These are phyloP conservation scores for Conus canariensis DNA, from an alignment of 2,888 invertebrate species.

Conservation along the genomic window DNA sequence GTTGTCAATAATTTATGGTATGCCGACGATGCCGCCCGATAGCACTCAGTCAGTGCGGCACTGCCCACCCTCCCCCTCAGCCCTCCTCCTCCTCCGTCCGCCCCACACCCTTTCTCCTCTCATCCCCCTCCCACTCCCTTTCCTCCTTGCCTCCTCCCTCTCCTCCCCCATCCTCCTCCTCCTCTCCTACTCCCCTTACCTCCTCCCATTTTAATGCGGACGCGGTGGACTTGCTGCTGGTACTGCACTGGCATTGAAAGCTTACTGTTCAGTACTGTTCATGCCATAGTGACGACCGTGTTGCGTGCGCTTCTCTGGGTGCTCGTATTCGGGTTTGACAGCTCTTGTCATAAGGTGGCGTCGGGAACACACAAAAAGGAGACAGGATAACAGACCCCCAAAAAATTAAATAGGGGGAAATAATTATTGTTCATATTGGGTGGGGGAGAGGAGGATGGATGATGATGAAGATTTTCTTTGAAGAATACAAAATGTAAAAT, in stretches of 20 bases:
- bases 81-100: not conserved
- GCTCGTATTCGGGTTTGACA: too few species aligned
- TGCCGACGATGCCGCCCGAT: constrained; percentile 33
- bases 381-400: too few species aligned
- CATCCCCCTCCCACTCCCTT: not conserved
- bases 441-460: too few species aligned
- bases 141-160: not conserved
- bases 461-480: too few species aligned
- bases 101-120: not conserved
- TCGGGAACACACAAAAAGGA: too few species aligned
- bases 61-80: not conserved
- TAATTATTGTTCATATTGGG: too few species aligned
- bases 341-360: too few species aligned
- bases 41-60: not conserved
- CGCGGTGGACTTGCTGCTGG: not conserved
- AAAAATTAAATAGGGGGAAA: too few species aligned
- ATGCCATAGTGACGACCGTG: too few species aligned
- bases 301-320: too few species aligned
- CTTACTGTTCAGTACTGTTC: too few species aligned
- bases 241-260: not conserved
- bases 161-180: not conserved
- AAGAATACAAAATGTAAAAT: too few species aligned
- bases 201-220: not conserved
- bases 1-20: constrained; percentile 43
- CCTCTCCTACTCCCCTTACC: not conserved